A percentile compares a stretch with the other conserved stretches of the same genome.
These are phyloP conservation scores for Hipparchia semele DNA, from an alignment of 2,888 invertebrate species.

Conservation along the genomic window DNA sequence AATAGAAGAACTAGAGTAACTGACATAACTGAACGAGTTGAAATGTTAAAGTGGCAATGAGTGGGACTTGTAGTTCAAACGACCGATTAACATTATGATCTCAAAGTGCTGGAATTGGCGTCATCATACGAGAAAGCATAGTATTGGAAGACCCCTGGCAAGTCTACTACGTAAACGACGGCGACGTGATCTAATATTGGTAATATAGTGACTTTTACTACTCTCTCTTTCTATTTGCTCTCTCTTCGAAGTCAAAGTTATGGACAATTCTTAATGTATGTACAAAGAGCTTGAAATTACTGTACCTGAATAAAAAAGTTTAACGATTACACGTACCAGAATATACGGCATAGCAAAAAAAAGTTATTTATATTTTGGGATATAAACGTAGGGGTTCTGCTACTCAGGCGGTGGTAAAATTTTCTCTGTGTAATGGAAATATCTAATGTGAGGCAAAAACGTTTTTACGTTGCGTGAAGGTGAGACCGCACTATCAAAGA, in stretches of 20 bases:
- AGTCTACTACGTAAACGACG: too few species aligned
- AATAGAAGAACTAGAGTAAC: too few species aligned
- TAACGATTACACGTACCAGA: background rate
- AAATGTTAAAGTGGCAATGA: too few species aligned
- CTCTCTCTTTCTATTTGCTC: too few species aligned
- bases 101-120: too few species aligned
- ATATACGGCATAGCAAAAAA: background rate
- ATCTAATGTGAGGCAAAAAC: conserved; percentile 31
- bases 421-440: conserved; percentile 27
- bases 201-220: too few species aligned
- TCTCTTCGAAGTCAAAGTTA: background rate
- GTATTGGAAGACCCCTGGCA: too few species aligned
- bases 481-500: conserved; percentile 37
- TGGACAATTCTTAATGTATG: background rate
- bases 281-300: background rate
- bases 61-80: too few species aligned
- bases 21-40: too few species aligned
- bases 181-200: too few species aligned
- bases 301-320: background rate
- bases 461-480: conserved; percentile 31
- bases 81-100: too few species aligned
- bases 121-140: too few species aligned
- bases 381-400: background rate
- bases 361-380: background rate
- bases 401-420: conserved; percentile 10